phyloP scores from a whole-genome alignment of 2,888 invertebrate genomes.

The Teinopalpus imperialis region DNA sequence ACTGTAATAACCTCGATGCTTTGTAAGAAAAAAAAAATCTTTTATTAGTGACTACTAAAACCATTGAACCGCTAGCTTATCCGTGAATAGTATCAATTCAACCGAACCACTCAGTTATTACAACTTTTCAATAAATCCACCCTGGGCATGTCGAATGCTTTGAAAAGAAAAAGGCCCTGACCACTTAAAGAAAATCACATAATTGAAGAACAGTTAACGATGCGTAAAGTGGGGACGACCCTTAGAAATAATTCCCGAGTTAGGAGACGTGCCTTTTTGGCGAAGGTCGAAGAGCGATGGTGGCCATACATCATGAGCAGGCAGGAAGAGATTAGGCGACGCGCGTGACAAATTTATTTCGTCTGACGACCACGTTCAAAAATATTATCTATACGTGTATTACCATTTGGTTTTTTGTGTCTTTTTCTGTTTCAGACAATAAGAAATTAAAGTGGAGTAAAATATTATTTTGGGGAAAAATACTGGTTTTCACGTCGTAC shows the following conservation, averaged over 20 bases:
- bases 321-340: constrained; percentile 43
- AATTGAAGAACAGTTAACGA: constrained; percentile 80
- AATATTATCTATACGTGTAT: constrained; percentile 10
- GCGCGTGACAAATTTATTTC: constrained; percentile 38
- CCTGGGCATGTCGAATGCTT: constrained; percentile 38
- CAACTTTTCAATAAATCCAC: constrained; percentile 54
- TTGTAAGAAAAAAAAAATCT: constrained; percentile 10
- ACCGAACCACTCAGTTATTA: constrained; percentile 35
- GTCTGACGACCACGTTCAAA: constrained; percentile 3
- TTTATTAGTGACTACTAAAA: constrained; percentile 10
- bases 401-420: background rate
- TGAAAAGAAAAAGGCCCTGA: constrained; percentile 58
- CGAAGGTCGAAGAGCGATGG: constrained; percentile 57
- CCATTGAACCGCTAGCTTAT: constrained; percentile 15
- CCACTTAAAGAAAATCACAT: constrained; percentile 80
- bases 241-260: constrained; percentile 52
- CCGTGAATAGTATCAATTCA: constrained; percentile 20
- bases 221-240: constrained; percentile 70
- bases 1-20: too few relatives aligned
- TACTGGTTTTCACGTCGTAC: too few relatives aligned
- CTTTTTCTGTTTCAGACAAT: too few relatives aligned
- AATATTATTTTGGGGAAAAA: too few relatives aligned
- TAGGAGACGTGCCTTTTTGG: constrained; percentile 52
- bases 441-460: too few relatives aligned
- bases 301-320: constrained; percentile 66